These are phyloP conservation scores for Dyspetes luteomarginatus DNA, from an alignment of 2,888 invertebrate genomes.

Conservation along the genomic window DNA sequence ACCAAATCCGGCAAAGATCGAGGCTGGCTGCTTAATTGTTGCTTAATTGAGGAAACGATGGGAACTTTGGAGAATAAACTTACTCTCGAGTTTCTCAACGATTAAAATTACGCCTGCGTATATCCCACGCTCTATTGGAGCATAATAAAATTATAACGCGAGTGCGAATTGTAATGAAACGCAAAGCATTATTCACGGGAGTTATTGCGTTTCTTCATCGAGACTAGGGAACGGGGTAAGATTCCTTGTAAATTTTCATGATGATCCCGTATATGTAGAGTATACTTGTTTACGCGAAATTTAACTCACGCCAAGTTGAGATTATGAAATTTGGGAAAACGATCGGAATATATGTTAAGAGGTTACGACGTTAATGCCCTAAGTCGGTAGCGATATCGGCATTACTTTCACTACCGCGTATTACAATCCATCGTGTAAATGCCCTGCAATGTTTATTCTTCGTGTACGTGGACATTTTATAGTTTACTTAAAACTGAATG, in stretches of 20 bases:
- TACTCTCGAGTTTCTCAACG: conserved; percentile 40
- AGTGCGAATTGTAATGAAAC: conserved; percentile 23
- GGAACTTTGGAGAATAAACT: conserved; percentile 1
- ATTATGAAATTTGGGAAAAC: no score
- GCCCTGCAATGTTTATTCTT: no score
- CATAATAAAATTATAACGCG: not conserved
- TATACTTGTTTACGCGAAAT: not conserved
- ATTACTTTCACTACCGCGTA: no score
- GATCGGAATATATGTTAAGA: no score
- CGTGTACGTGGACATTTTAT: no score
- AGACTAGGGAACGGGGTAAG: not conserved
- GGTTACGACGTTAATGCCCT: no score
- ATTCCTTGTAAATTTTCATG: not conserved
- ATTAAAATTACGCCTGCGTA: conserved; percentile 32
- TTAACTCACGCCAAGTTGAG: no score
- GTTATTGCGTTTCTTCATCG: not conserved
- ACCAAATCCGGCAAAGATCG: not conserved
- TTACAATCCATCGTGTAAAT: no score
- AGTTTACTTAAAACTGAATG: no score
- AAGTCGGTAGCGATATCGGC: no score
- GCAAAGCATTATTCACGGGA: not conserved
- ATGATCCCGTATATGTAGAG: not conserved
- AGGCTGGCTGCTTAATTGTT: conserved; percentile 10
- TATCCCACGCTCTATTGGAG: conserved; percentile 19
- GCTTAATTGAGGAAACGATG: conserved; percentile 8